These are phyloP conservation scores for Romanomermis culicivorax DNA, from an alignment of 2,888 invertebrate species.

Conservation along the genomic window DNA sequence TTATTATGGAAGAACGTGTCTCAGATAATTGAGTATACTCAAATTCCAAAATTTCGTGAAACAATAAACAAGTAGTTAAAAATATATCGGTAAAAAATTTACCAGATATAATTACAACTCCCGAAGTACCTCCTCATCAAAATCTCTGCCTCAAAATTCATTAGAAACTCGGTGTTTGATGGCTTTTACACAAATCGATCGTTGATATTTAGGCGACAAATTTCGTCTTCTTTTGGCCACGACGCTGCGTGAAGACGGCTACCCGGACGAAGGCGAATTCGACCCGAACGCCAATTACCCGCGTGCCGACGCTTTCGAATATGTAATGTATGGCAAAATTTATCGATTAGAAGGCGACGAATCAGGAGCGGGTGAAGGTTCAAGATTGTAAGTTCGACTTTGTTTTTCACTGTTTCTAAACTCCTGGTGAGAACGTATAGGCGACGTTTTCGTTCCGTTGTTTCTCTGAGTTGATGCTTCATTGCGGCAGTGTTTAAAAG, in stretches of 20 bases:
- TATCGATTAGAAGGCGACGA: constrained; percentile 95
- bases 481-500: not conserved
- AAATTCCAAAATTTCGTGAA: no score
- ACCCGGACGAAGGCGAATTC: constrained; percentile 84
- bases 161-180: no score
- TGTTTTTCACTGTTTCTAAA: not conserved
- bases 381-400: constrained; percentile 44
- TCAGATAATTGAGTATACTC: no score
- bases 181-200: no score
- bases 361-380: constrained; percentile 55
- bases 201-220: constrained; percentile 41
- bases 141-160: no score
- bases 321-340: constrained; percentile 95
- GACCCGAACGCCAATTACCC: constrained; percentile 40
- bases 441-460: not conserved
- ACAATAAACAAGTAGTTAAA: no score
- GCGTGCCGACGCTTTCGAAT: constrained; percentile 80
- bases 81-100: no score
- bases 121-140: no score
- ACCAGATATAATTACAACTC: no score
- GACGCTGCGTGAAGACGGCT: constrained; percentile 83
- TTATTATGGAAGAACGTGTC: no score
- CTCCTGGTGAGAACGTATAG: not conserved
- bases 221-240: constrained; percentile 81
- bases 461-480: not conserved